A percentile compares a stretch with the other conserved stretches of the same genome.
These are phyloP conservation scores for Listronotus oregonensis DNA, from an alignment of 1,140 invertebrate genomes.

Conservation along the genomic window DNA sequence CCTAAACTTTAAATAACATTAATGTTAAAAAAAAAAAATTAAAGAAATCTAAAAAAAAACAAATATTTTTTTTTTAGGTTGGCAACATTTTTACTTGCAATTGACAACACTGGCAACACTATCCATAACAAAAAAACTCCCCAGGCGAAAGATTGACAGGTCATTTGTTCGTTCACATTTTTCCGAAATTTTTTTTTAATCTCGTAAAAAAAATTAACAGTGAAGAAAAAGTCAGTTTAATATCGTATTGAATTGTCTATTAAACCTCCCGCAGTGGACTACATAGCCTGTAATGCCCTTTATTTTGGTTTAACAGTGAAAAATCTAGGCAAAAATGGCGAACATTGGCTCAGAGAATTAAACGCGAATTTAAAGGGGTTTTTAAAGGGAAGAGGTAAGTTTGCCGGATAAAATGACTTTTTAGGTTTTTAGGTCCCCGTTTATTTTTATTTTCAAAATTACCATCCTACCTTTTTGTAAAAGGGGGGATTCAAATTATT, in stretches of 20 bases:
- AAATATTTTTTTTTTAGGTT: too few species aligned
- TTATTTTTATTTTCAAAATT: conserved; percentile 18
- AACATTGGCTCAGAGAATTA: conserved; percentile 95
- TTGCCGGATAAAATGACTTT: conserved; percentile 3
- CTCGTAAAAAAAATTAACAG: conserved; percentile 14
- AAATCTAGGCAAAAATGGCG: conserved; percentile 69
- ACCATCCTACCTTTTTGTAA: conserved; percentile 25
- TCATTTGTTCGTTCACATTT: conserved; percentile 16
- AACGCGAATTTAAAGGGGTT: conserved; percentile 97
- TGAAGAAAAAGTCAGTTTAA: not conserved
- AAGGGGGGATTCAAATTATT: conserved; percentile 12
- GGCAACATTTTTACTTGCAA: too few species aligned
- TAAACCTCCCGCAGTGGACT: not conserved
- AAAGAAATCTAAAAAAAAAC: too few species aligned
- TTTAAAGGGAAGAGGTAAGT: conserved; percentile 95
- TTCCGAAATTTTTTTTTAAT: conserved; percentile 11
- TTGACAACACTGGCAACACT: too few species aligned
- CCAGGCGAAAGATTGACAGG: conserved; percentile 17
- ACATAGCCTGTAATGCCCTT: conserved; percentile 15
- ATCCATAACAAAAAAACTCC: conserved; percentile 1
- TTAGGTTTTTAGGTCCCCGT: conserved; percentile 16
- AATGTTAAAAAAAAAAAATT: too few species aligned
- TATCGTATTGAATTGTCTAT: not conserved
- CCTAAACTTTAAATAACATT: too few species aligned
- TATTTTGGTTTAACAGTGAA: conserved; percentile 9